phyloP scores from a whole-genome alignment of 2,888 invertebrate genomes.

The Glyphotaelius pellucidus region DNA sequence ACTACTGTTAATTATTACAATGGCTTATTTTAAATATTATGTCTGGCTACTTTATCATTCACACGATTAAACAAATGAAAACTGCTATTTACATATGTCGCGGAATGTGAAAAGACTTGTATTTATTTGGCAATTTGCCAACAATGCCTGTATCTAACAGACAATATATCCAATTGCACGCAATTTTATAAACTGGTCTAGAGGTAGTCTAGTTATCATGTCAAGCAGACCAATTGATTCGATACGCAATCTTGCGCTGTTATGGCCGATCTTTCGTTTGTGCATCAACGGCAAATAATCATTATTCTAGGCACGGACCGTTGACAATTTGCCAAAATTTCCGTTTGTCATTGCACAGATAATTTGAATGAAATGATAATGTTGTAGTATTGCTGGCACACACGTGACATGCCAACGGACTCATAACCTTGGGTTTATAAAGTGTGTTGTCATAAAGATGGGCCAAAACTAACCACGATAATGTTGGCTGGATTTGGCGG shows the following conservation, averaged over 20 bases:
- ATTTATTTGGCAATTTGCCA: neutral
- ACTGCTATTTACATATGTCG: neutral
- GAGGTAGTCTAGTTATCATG: neutral
- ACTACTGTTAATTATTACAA: too few species aligned
- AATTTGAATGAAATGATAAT: neutral
- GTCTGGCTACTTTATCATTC: neutral
- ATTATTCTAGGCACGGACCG: constrained; percentile 2
- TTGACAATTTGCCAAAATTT: constrained; percentile 2
- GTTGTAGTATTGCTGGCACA: neutral
- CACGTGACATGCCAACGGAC: neutral
- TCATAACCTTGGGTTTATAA: neutral
- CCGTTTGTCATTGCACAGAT: constrained; percentile 2
- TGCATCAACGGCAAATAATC: neutral
- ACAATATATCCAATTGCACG: too few species aligned
- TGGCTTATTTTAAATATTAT: too few species aligned
- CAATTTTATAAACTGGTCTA: too few species aligned
- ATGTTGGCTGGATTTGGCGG: neutral
- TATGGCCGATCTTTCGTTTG: neutral
- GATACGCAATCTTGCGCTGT: neutral
- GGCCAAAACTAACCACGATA: neutral
- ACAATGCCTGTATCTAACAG: too few species aligned
- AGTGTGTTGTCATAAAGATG: neutral
- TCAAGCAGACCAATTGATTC: neutral
- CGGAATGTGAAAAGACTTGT: neutral
- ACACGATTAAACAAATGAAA: neutral